These are phyloP conservation scores for Beroe forskalii DNA, from an alignment of 37 sponge, comb jelly and placozoan species.

Conservation along the genomic window DNA sequence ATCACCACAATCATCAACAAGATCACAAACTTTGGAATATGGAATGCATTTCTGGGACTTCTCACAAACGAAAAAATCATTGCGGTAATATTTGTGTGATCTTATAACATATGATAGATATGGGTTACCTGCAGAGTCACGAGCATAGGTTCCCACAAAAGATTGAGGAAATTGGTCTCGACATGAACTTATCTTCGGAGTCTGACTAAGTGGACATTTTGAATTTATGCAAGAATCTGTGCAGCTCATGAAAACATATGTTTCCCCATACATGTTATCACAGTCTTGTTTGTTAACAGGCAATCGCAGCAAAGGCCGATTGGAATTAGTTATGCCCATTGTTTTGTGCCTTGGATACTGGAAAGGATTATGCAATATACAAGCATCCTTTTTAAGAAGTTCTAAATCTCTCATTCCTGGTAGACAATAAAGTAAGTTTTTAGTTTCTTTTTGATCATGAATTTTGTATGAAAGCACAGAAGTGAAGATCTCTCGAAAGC, in stretches of 20 bases:
- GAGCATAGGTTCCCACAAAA: neutral
- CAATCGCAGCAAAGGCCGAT: neutral
- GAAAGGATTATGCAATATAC: neutral
- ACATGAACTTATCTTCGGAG: neutral
- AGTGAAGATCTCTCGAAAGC: neutral
- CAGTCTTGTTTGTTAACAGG: neutral
- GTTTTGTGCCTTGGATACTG: neutral
- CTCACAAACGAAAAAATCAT: neutral
- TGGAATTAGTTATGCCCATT: neutral
- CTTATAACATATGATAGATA: neutral
- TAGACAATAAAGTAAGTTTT: neutral
- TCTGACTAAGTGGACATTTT: neutral
- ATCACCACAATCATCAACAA: conserved; percentile 14
- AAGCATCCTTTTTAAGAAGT: neutral
- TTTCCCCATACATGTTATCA: neutral
- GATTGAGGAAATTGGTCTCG: neutral
- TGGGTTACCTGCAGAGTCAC: neutral
- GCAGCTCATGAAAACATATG: neutral
- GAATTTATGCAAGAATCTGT: neutral
- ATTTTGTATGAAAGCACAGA: too few species aligned
- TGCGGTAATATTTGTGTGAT: neutral
- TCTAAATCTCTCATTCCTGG: neutral
- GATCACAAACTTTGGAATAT: conserved; percentile 10
- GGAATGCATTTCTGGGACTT: neutral
- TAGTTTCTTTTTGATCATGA: neutral